Evolutionary conservation across 2,113 vertebrate genomes (phyloP).

Genomic region (Rhinolophus ferrumequinum): DNA sequence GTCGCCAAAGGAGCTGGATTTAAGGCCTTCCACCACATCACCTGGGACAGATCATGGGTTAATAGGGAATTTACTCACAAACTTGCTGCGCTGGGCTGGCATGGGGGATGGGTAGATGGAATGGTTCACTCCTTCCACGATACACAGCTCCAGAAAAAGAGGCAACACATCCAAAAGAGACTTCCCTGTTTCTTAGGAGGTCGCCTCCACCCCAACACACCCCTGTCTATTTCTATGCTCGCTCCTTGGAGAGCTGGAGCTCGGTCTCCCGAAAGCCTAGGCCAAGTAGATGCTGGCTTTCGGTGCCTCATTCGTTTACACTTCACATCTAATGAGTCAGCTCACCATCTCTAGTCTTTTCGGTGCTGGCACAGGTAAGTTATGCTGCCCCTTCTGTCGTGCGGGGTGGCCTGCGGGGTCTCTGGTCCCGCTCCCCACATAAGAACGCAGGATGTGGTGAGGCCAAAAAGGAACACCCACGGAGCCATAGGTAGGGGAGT

Average conservation of each 20-base stretch:
- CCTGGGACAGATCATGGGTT: neutral
- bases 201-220: neutral
- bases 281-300: neutral
- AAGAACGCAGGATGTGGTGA: too few species aligned
- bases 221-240: neutral
- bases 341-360: neutral
- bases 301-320: neutral
- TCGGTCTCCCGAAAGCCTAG: neutral
- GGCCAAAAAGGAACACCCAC: too few species aligned
- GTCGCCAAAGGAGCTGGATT: too few species aligned
- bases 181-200: neutral
- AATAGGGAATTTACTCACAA: neutral
- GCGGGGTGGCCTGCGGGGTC: too few species aligned
- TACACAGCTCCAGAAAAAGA: neutral
- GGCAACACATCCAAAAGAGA: neutral
- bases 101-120: neutral
- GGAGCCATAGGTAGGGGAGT: too few species aligned
- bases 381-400: neutral
- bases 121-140: neutral
- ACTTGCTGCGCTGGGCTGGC: neutral
- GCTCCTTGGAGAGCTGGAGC: neutral
- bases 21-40: neutral
- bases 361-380: too few species aligned
- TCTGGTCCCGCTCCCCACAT: too few species aligned
- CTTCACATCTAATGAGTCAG: neutral